phyloP scores from a whole-genome alignment of 2,888 invertebrate species.

The Abrostola tripartita region DNA sequence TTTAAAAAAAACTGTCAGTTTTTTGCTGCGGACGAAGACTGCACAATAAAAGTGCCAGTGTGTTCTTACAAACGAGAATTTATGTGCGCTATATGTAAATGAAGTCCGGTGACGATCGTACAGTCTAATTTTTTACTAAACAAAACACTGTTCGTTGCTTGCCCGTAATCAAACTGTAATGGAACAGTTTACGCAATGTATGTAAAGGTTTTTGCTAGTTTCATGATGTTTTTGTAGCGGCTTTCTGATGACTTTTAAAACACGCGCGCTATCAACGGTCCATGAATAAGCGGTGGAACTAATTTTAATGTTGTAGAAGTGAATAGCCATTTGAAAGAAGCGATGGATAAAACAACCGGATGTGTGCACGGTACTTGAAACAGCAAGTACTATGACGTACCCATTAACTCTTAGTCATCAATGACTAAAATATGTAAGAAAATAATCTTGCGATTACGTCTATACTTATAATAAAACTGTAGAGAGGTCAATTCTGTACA shows the following conservation, averaged over 20 bases:
- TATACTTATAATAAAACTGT: too few species aligned
- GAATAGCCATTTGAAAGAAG: conserved; percentile 9
- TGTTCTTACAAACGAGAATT: conserved; percentile 88
- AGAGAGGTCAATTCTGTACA: too few species aligned
- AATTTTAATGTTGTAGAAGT: conserved; percentile 16
- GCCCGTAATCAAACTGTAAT: conserved; percentile 62
- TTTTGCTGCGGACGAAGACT: conserved; percentile 80
- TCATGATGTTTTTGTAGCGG: conserved; percentile 32
- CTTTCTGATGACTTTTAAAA: conserved; percentile 38
- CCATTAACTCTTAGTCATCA: background rate
- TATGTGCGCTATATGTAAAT: conserved; percentile 86
- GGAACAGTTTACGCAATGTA: conserved; percentile 68
- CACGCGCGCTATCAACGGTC: conserved; percentile 23
- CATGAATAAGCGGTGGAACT: conserved; percentile 12
- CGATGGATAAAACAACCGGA: conserved; percentile 1
- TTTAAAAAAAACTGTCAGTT: conserved; percentile 76
- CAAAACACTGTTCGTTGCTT: conserved; percentile 65
- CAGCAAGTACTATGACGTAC: background rate
- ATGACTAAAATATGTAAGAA: too few species aligned
- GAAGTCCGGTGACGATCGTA: conserved; percentile 74
- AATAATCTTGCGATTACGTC: too few species aligned
- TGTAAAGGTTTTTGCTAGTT: conserved; percentile 49
- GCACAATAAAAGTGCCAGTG: conserved; percentile 87
- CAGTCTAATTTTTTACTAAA: conserved; percentile 65
- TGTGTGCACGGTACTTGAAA: background rate